phyloP scores from a whole-genome alignment of 2,113 vertebrate genomes.

The Hucho hucho region DNA sequence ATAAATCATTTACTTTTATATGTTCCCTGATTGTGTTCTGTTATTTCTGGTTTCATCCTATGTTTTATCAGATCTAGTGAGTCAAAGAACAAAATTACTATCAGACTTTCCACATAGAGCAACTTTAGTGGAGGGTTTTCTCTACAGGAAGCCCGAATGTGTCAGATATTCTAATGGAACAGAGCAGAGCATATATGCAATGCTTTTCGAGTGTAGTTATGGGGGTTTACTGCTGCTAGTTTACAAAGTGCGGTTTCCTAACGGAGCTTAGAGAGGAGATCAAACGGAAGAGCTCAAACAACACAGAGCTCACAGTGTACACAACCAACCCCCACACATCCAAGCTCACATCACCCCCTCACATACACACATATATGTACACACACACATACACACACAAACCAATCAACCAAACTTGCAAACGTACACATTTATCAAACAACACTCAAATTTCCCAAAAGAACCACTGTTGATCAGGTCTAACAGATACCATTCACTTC shows the following conservation, averaged over 20 bases:
- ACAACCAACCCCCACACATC: background rate
- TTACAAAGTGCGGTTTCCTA: constrained; percentile 31
- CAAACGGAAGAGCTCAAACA: background rate
- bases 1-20: too few species aligned
- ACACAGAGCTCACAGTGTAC: background rate
- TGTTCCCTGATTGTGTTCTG: too few species aligned
- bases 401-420: background rate
- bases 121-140: background rate
- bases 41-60: too few species aligned
- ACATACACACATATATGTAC: background rate
- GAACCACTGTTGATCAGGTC: background rate
- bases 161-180: background rate
- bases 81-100: too few species aligned
- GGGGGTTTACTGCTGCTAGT: background rate
- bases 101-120: background rate
- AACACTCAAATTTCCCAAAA: background rate
- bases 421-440: background rate
- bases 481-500: background rate
- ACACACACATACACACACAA: background rate
- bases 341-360: background rate
- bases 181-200: background rate
- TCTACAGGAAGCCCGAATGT: background rate
- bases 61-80: too few species aligned
- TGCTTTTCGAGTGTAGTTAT: background rate
- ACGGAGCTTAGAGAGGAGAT: background rate